Conservation (phyloP, 1,140 invertebrate genomes). For the Diabrotica virgifera region DNA sequence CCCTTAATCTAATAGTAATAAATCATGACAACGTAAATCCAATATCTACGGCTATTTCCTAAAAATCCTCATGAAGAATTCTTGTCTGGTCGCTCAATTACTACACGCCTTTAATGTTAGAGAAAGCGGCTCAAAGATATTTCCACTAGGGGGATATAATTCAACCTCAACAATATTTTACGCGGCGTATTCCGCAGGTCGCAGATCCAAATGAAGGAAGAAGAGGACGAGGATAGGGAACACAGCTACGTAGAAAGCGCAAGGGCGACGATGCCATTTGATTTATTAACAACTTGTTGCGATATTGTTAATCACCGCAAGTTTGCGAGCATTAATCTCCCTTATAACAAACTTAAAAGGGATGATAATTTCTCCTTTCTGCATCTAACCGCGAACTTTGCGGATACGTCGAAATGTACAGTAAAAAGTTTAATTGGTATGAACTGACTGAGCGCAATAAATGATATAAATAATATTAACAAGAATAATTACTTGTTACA, state of each 20-base stretch:
- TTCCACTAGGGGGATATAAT: neutral
- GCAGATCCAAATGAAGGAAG: neutral
- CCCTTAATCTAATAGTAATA: no score
- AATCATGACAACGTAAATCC: no score
- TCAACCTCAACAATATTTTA: slow-evolving; percentile 1
- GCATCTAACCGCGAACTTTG: neutral
- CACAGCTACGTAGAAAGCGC: neutral
- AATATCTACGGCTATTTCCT: no score
- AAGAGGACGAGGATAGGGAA: neutral
- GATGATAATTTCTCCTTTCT: slow-evolving; percentile 3
- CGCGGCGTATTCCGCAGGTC: neutral
- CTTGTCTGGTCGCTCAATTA: no score
- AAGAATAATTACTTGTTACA: no score
- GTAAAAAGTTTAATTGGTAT: no score
- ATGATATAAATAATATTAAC: no score
- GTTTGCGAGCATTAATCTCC: slow-evolving; percentile 14
- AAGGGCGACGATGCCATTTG: slow-evolving; percentile 12
- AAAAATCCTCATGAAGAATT: no score
- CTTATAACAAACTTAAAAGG: slow-evolving; percentile 11
- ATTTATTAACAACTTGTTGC: slow-evolving; percentile 22
- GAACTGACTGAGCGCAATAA: no score
- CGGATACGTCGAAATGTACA: no score
- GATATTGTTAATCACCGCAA: slow-evolving; percentile 16
- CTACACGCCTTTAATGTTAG: no score
- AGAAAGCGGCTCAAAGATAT: neutral